These are phyloP conservation scores for Brachyhypopomus occidentalis DNA, from an alignment of 2,113 vertebrate species.

Conservation along the genomic window DNA sequence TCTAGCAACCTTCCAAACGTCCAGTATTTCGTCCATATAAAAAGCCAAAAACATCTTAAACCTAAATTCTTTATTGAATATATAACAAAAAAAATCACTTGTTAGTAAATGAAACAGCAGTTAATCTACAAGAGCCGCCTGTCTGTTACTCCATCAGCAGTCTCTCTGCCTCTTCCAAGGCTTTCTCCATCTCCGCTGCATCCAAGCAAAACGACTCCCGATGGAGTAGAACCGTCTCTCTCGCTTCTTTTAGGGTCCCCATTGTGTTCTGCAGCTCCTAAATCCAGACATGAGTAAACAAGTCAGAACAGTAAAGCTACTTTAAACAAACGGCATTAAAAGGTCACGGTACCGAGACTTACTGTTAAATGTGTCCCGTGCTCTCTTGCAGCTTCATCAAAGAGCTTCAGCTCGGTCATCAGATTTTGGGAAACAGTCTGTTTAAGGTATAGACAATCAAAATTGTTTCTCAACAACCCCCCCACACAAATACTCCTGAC, in stretches of 20 bases:
- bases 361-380: conserved; percentile 64
- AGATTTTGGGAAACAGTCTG: conserved; percentile 68
- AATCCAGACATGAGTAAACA: neutral
- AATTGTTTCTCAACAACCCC: neutral
- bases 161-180: conserved; percentile 67
- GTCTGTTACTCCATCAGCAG: conserved; percentile 52
- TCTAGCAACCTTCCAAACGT: too few species aligned
- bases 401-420: conserved; percentile 64
- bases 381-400: conserved; percentile 59
- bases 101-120: neutral
- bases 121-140: neutral
- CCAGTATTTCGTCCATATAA: too few species aligned
- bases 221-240: conserved; percentile 63
- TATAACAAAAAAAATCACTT: neutral
- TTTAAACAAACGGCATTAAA: conserved; percentile 8
- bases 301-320: neutral
- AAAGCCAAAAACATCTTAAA: too few species aligned
- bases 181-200: conserved; percentile 64
- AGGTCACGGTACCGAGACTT: conserved; percentile 18
- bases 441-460: conserved; percentile 10
- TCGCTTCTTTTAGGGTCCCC: conserved; percentile 56
- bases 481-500: neutral
- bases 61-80: neutral
- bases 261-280: conserved; percentile 69
- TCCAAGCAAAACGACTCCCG: conserved; percentile 64